Evolutionary conservation across 30 jellyfish, hydroid and myxozoan genomes (phyloP).

Genomic region (Catostylus mosaicus): DNA sequence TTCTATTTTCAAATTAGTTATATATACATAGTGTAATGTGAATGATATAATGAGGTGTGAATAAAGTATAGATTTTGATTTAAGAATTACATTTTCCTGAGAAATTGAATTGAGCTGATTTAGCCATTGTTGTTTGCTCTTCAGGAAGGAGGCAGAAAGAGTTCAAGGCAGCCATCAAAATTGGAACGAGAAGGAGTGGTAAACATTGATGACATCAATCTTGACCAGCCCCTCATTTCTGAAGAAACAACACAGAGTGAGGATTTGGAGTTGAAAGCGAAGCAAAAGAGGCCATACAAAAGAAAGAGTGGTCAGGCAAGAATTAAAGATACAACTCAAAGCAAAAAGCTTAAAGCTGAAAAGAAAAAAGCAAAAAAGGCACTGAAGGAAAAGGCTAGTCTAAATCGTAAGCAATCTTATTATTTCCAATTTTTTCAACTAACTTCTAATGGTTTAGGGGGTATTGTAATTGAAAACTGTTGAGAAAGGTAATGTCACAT

Average conservation of each 20-base stretch:
- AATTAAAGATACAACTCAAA: slow-evolving; percentile 84
- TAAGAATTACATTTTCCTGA: background rate
- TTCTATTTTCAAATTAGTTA: background rate
- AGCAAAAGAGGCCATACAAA: slow-evolving; percentile 59
- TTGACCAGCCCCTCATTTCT: slow-evolving; percentile 75
- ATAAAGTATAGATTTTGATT: background rate
- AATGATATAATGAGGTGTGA: background rate
- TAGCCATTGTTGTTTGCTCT: background rate
- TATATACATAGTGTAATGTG: background rate
- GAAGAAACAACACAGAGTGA: slow-evolving; percentile 55
- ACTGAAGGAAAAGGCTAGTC: slow-evolving; percentile 50
- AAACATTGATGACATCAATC: slow-evolving; percentile 78
- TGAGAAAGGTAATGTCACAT: too few relatives aligned
- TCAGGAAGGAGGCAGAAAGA: slow-evolving; percentile 98
- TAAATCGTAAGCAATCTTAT: background rate
- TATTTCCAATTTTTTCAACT: too few relatives aligned
- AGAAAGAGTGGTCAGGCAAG: slow-evolving; percentile 73
- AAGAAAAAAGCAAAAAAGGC: slow-evolving; percentile 71
- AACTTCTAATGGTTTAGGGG: too few relatives aligned
- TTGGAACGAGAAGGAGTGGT: slow-evolving; percentile 89
- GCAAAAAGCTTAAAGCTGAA: slow-evolving; percentile 72
- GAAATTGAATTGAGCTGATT: background rate
- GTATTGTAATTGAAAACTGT: too few relatives aligned
- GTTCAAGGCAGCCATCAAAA: slow-evolving; percentile 81
- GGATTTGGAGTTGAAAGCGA: slow-evolving; percentile 28